A percentile compares a stretch with the other conserved stretches of the same genome.
phyloP scores from a whole-genome alignment of 2,113 vertebrate genomes.

The Saguinus midas region DNA sequence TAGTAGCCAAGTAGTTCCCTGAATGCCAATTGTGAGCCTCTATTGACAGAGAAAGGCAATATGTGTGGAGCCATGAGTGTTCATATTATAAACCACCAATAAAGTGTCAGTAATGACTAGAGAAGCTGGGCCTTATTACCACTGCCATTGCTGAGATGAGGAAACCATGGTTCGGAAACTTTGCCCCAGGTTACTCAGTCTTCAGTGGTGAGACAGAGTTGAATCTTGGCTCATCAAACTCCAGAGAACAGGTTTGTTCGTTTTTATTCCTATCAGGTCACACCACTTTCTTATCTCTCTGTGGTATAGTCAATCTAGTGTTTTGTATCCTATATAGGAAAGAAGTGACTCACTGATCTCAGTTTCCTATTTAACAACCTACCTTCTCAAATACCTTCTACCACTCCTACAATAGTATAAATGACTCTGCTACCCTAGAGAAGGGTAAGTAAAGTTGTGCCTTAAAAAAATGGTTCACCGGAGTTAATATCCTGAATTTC shows the following conservation, averaged over 20 bases:
- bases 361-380: no score
- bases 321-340: background rate
- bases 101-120: background rate
- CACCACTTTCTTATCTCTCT: background rate
- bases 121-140: background rate
- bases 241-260: background rate
- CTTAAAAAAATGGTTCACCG: background rate
- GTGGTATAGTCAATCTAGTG: background rate
- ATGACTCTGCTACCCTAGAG: no score
- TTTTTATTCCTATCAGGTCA: background rate
- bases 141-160: background rate
- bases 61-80: background rate
- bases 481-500: background rate
- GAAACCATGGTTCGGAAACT: background rate
- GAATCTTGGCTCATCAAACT: background rate
- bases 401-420: background rate
- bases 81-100: background rate
- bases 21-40: background rate
- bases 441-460: background rate
- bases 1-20: background rate
- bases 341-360: background rate
- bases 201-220: background rate
- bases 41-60: background rate
- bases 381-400: background rate
- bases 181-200: background rate